These are phyloP conservation scores for Bembecia ichneumoniformis DNA, from an alignment of 2,888 invertebrate species.

Conservation along the genomic window DNA sequence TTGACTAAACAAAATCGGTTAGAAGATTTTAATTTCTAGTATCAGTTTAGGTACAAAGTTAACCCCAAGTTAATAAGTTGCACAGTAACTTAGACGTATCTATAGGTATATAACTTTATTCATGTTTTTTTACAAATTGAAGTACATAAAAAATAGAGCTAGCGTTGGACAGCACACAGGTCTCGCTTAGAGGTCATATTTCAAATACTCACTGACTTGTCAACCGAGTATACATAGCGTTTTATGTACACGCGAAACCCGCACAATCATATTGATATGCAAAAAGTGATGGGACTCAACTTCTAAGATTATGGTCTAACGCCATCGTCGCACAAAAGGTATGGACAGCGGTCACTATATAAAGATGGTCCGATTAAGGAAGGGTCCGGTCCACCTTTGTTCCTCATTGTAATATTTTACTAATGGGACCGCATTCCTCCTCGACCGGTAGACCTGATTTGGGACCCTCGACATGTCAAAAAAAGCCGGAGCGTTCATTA, in stretches of 20 bases:
- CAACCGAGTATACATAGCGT: not conserved
- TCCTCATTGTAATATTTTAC: constrained; percentile 58
- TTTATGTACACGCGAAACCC: constrained; percentile 11
- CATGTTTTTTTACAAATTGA: no score
- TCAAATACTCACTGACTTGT: not conserved
- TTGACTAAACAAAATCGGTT: no score
- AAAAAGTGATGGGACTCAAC: constrained; percentile 35
- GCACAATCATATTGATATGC: constrained; percentile 52
- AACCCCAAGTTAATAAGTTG: no score
- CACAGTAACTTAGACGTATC: no score
- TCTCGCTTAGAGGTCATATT: constrained; percentile 1
- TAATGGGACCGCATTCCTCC: constrained; percentile 66
- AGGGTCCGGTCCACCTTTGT: constrained; percentile 36
- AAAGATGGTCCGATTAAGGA: constrained; percentile 62
- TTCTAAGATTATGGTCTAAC: constrained; percentile 66
- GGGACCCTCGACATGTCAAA: constrained; percentile 18
- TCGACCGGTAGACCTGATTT: constrained; percentile 58
- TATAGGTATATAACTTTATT: no score
- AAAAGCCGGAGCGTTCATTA: constrained; percentile 36
- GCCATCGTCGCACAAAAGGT: constrained; percentile 39
- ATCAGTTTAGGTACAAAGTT: no score
- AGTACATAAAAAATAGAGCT: not conserved
- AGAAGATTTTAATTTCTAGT: no score
- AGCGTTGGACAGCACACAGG: not conserved
- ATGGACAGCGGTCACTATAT: constrained; percentile 62